Conservation (phyloP, 2,113 vertebrate species). For the Baryphthengus martii region DNA sequence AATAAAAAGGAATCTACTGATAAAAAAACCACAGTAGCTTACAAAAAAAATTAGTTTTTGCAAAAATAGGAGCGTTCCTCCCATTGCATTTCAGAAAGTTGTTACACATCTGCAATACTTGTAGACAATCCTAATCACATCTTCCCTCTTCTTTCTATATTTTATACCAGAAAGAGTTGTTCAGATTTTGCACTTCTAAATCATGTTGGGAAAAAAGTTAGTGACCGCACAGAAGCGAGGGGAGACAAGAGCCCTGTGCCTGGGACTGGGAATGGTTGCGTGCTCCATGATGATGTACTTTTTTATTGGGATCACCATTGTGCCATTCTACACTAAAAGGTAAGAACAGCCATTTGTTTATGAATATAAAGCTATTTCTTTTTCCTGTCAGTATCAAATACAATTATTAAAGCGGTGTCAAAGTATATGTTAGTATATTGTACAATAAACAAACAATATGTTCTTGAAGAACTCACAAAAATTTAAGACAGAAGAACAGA, state of each 20-base stretch:
- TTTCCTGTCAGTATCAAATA: neutral
- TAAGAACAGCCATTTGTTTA: neutral
- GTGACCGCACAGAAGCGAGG: conserved; percentile 79
- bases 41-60: no score
- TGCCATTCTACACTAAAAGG: conserved; percentile 76
- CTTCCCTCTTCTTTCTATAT: neutral
- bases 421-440: neutral
- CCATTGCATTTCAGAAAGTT: neutral
- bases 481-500: neutral
- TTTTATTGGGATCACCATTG: conserved; percentile 71
- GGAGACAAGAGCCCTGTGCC: conserved; percentile 75
- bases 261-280: conserved; percentile 74
- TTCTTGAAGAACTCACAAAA: neutral
- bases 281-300: conserved; percentile 78
- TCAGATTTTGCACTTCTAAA: neutral
- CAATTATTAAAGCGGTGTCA: neutral
- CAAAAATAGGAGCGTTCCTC: neutral
- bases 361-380: neutral
- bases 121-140: neutral
- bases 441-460: neutral
- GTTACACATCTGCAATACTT: neutral
- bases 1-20: neutral
- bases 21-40: neutral
- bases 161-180: neutral
- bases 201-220: conserved; percentile 75